phyloP scores from a whole-genome alignment of 2,888 invertebrate species.

The Synanthedon formicaeformis region DNA sequence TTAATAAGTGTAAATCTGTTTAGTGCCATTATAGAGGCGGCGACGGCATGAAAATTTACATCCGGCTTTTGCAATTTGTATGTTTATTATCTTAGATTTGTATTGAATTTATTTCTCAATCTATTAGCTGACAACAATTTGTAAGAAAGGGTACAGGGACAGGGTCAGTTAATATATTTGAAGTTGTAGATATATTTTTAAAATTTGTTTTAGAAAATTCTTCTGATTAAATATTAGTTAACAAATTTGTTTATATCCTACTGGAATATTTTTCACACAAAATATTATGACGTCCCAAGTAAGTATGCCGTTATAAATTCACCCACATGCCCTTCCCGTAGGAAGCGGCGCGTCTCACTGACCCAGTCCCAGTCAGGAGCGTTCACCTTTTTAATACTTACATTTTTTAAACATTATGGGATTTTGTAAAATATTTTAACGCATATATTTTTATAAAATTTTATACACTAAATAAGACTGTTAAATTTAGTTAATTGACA shows the following conservation, averaged over 20 bases:
- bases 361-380: constrained; percentile 35
- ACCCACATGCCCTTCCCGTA: constrained; percentile 48
- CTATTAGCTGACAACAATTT: background rate
- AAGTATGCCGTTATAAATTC: background rate
- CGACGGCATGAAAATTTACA: background rate
- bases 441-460: too few relatives aligned
- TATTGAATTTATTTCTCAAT: background rate
- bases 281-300: too few relatives aligned
- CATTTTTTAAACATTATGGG: too few relatives aligned
- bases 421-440: too few relatives aligned
- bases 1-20: constrained; percentile 45
- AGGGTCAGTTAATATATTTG: background rate
- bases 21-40: background rate
- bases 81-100: background rate
- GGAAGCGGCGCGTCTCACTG: constrained; percentile 52
- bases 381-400: background rate
- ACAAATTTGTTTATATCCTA: too few relatives aligned
- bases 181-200: background rate
- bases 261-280: too few relatives aligned
- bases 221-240: background rate
- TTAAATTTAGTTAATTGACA: too few relatives aligned
- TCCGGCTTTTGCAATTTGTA: background rate
- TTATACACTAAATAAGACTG: too few relatives aligned
- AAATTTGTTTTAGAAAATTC: background rate
- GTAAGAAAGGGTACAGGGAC: too few relatives aligned